Base-by-base conservation (phyloP, 2,113 vertebrate genomes). In the Amphilophus citrinellus region DNA sequence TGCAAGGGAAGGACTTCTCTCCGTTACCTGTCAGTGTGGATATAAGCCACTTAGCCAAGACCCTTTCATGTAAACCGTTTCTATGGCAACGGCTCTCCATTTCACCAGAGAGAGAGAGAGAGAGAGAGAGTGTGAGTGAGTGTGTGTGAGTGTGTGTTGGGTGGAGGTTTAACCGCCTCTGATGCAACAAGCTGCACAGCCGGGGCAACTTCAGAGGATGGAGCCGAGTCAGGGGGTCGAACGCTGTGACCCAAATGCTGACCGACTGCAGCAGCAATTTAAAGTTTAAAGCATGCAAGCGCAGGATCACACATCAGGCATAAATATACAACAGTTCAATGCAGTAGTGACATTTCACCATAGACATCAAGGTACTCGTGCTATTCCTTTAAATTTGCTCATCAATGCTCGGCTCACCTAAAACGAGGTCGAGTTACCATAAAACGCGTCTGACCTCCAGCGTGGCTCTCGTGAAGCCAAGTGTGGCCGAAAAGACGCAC, bases 61-160 rank as follows among this genome's bases (percentile, higher is more conserved):
- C 61, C 39, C 90, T 94, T 94, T 94, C 80, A 92, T 92, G 85
- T 89, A 90, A 87, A 90, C 79, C 9, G 92, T 96, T 91, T 80
- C 94, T 85, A 92, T 90, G 89, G 94, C 87, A 88, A 96, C 93
- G 3, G 76, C 79, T 66, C 66, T 76, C 71, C 73, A 71, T 68
- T 76, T 78, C 61, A 24, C 79, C 32, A 42, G 37, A 39, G 37
- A 9, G 37, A 9, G 37, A 39, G 22, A 22, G 22, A n/a, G n/a
- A n/a, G n/a, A n/a, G n/a, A n/a, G n/a, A n/a, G n/a, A n/a, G n/a
- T n/a, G n/a, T n/a, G n/a, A n/a, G n/a, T n/a, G n/a, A n/a, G n/a
- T n/a, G 22, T 22, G 22, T 22, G 37, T 2, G 65, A 68, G 39
- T 7, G 27, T 35, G 20, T 4, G 13, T 2, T 5, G n/a, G 20